These are phyloP conservation scores for Eulemur albifrons DNA, from an alignment of 2,797 vertebrate genomes.

Conservation along the genomic window DNA sequence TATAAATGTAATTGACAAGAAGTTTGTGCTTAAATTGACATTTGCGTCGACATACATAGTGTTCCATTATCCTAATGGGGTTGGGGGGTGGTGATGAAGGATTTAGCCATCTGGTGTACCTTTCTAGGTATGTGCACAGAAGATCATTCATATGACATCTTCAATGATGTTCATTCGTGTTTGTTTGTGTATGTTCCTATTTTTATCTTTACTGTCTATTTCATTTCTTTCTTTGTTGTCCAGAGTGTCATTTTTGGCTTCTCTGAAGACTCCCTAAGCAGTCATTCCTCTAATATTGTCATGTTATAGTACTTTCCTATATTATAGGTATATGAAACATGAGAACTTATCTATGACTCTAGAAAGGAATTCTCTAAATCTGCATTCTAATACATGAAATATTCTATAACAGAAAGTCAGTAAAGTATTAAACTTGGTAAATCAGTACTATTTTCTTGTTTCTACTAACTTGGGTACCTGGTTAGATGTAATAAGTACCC, in stretches of 20 bases:
- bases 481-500: not conserved
- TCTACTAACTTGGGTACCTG: conserved; percentile 32
- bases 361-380: not conserved
- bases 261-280: not conserved
- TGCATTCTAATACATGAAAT: not conserved
- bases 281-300: not conserved
- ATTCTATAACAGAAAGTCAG: not conserved
- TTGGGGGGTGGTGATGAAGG: accelerated
- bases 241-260: not conserved
- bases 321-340: not conserved
- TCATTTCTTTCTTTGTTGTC: not conserved
- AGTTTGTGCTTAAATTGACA: not conserved
- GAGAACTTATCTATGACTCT: not conserved
- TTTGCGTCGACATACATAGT: not conserved
- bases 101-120: not conserved
- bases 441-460: not conserved
- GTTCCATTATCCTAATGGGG: not conserved
- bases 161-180: not conserved
- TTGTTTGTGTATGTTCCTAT: not conserved
- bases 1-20: not conserved
- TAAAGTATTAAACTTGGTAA: not conserved
- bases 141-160: not conserved
- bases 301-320: not conserved
- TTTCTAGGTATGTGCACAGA: not conserved
- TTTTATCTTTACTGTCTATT: not conserved